Percentiles rank a stretch among this genome's conserved stretches.
These are phyloP conservation scores for Hirtodrosophila alboralis DNA, from an alignment of 2,888 invertebrate species.

Conservation along the genomic window DNA sequence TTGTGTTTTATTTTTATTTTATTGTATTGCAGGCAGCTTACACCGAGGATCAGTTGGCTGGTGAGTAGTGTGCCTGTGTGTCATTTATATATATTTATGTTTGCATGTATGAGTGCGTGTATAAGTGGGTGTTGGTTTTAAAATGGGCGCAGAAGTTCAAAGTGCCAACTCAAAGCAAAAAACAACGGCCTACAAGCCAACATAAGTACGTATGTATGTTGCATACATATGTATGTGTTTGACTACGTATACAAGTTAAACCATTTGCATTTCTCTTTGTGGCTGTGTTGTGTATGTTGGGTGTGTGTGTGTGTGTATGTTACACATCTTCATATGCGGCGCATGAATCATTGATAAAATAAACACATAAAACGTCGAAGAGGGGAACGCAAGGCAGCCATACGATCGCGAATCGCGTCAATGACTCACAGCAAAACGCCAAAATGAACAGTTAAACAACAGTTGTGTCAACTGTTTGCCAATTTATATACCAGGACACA, in stretches of 20 bases:
- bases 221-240: conserved; percentile 20
- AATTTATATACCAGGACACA: neutral
- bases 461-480: neutral
- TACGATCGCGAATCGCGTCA: conserved; percentile 55
- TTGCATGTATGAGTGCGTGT: conserved; percentile 14
- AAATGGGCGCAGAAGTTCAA: conserved; percentile 60
- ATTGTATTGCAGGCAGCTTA: conserved; percentile 89
- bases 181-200: conserved; percentile 26
- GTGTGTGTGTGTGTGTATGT: conserved; percentile 35
- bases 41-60: conserved; percentile 95
- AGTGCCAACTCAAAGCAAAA: conserved; percentile 56
- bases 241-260: conserved; percentile 51
- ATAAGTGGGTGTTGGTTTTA: conserved; percentile 54
- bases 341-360: conserved; percentile 76
- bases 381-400: conserved; percentile 67
- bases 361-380: conserved; percentile 45
- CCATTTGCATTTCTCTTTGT: conserved; percentile 49
- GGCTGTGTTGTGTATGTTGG: conserved; percentile 85
- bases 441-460: conserved; percentile 26
- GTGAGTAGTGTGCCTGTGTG: conserved; percentile 86
- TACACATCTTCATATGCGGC: conserved; percentile 62
- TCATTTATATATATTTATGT: conserved; percentile 16
- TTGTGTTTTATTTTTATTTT: conserved; percentile 26
- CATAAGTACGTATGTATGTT: conserved; percentile 6
- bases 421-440: conserved; percentile 58